These are phyloP conservation scores for Electrophaes corylata DNA, from an alignment of 2,888 invertebrate species.

Conservation along the genomic window DNA sequence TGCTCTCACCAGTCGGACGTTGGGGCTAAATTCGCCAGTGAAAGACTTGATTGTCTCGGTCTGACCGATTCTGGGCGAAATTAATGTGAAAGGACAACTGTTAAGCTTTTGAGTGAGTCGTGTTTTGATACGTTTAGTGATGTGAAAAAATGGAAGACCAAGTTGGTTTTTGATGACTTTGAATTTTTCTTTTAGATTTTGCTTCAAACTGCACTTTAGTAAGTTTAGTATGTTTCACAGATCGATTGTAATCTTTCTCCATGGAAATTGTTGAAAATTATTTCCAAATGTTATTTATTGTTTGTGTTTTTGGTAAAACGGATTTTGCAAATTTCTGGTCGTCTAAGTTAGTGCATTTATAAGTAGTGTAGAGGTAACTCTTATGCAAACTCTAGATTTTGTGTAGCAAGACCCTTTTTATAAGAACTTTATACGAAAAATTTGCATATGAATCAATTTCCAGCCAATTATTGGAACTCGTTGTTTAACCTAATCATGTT, in stretches of 20 bases:
- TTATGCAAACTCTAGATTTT: slow-evolving; percentile 4
- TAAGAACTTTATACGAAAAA: slow-evolving; percentile 12
- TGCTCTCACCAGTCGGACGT: slow-evolving; percentile 23
- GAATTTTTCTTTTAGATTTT: neutral
- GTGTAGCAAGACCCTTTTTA: slow-evolving; percentile 7
- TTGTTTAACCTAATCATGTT: slow-evolving; percentile 7
- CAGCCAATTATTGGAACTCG: neutral
- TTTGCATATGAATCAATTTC: neutral
- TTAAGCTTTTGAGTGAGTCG: slow-evolving; percentile 13
- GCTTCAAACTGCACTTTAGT: neutral
- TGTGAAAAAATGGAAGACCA: neutral
- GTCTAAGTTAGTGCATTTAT: slow-evolving; percentile 33
- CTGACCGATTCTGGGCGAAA: neutral
- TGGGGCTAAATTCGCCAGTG: slow-evolving; percentile 24
- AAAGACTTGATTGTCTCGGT: slow-evolving; percentile 4
- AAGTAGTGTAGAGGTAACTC: slow-evolving; percentile 12
- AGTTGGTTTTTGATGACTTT: neutral
- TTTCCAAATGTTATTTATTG: neutral
- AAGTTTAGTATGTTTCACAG: no score
- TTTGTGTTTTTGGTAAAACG: neutral
- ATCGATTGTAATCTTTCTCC: no score
- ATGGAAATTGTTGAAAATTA: neutral
- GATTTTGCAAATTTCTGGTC: slow-evolving; percentile 2
- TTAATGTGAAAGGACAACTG: slow-evolving; percentile 19
- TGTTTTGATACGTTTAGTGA: neutral